Conservation (phyloP, 2,888 invertebrate species). For the Acanthosepion pharaonis region DNA sequence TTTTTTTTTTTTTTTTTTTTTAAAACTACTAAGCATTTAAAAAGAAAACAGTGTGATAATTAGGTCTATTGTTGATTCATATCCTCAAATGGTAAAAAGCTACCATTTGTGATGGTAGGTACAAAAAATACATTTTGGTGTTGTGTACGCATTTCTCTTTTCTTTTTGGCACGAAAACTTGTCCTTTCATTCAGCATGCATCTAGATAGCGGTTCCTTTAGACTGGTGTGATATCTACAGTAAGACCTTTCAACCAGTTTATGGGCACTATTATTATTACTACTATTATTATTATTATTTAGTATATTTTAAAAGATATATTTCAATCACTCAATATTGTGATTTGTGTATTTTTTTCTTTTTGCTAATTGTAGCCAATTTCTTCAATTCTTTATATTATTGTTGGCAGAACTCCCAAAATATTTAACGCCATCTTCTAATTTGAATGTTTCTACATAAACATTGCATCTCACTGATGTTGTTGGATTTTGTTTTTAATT, state of each 20-base stretch:
- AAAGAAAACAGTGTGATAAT: neutral
- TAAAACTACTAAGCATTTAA: neutral
- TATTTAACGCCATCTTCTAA: neutral
- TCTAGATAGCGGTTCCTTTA: conserved; percentile 6
- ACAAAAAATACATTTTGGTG: conserved; percentile 38
- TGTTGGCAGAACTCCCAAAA: neutral
- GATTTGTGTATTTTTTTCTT: neutral
- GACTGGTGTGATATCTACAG: neutral
- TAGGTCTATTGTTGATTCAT: neutral
- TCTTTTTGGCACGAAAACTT: conserved; percentile 3
- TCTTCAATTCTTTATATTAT: neutral
- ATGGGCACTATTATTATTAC: neutral
- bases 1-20: neutral
- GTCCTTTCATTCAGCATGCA: neutral
- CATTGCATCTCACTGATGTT: neutral
- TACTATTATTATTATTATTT: neutral
- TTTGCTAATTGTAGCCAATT: neutral
- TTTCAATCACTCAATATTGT: neutral
- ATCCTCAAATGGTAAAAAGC: neutral
- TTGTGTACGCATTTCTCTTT: neutral
- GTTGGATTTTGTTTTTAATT: neutral
- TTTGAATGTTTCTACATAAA: neutral
- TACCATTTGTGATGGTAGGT: conserved; percentile 35
- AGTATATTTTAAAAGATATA: neutral
- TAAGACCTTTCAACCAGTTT: neutral